These are phyloP conservation scores for Indri indri DNA, from an alignment of 2,113 vertebrate species.

Conservation along the genomic window DNA sequence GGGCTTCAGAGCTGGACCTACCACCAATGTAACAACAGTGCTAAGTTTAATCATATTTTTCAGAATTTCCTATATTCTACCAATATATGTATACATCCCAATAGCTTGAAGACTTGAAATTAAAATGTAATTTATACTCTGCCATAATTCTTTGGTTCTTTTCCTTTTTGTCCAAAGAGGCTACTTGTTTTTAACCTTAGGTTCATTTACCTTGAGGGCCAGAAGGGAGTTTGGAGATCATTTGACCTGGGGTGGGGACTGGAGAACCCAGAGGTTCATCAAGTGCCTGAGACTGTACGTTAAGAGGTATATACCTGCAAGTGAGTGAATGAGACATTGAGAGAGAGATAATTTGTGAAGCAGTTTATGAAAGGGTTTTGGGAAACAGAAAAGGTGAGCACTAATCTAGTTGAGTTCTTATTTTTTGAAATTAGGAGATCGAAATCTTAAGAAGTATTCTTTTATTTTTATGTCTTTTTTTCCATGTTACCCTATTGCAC, in stretches of 20 bases:
- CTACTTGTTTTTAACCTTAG: neutral
- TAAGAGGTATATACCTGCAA: neutral
- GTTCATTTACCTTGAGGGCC: neutral
- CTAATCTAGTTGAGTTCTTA: neutral
- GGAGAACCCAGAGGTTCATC: neutral
- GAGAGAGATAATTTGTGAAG: neutral
- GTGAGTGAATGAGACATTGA: neutral
- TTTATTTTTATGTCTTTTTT: neutral
- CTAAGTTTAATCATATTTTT: neutral
- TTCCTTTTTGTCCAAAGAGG: neutral
- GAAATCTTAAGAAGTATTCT: neutral
- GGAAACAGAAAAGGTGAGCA: neutral
- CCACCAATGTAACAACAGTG: neutral
- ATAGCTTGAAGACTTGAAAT: neutral
- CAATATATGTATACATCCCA: neutral
- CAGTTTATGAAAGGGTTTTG: neutral
- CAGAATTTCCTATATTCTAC: neutral
- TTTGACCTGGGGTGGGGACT: neutral
- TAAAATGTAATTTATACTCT: constrained; percentile 10
- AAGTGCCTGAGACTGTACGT: neutral
- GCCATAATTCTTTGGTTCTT: neutral
- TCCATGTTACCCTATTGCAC: neutral
- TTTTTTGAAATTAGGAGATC: constrained; percentile 20
- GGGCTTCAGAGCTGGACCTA: neutral
- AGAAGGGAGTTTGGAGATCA: neutral